A percentile compares a stretch with the other conserved stretches of the same genome.
These are phyloP conservation scores for Tryphoninae sp. DNA, from an alignment of 2,888 invertebrate species.

Conservation along the genomic window DNA sequence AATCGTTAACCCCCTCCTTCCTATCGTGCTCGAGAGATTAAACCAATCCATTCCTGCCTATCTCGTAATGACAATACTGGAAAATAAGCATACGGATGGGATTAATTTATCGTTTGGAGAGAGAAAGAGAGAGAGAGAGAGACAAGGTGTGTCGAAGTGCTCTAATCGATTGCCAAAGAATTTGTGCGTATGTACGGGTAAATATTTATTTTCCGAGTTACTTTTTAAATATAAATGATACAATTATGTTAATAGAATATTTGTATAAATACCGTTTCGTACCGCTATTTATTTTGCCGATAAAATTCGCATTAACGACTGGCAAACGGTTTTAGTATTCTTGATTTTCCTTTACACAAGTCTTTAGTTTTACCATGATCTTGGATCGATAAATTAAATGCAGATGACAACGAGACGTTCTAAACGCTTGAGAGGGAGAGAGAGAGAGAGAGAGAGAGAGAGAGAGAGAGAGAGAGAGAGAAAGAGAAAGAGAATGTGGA, in stretches of 20 bases:
- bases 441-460: conserved; percentile 5
- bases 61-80: neutral
- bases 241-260: too few species aligned
- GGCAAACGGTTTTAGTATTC: too few species aligned
- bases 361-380: neutral
- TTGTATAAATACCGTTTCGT: too few species aligned
- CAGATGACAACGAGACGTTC: neutral
- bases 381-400: neutral
- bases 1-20: conserved; percentile 34
- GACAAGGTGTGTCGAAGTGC: neutral
- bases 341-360: neutral
- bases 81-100: neutral
- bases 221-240: too few species aligned
- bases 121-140: too few species aligned
- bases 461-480: neutral
- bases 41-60: neutral
- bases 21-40: conserved; percentile 3
- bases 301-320: too few species aligned
- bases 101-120: neutral
- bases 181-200: neutral
- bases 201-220: too few species aligned
- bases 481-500: neutral
- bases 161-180: neutral
- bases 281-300: too few species aligned
- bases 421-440: neutral